A percentile compares a stretch with the other conserved stretches of the same genome.
These are phyloP conservation scores for Ceramica pisi DNA, from an alignment of 2,888 invertebrate genomes.

Conservation along the genomic window DNA sequence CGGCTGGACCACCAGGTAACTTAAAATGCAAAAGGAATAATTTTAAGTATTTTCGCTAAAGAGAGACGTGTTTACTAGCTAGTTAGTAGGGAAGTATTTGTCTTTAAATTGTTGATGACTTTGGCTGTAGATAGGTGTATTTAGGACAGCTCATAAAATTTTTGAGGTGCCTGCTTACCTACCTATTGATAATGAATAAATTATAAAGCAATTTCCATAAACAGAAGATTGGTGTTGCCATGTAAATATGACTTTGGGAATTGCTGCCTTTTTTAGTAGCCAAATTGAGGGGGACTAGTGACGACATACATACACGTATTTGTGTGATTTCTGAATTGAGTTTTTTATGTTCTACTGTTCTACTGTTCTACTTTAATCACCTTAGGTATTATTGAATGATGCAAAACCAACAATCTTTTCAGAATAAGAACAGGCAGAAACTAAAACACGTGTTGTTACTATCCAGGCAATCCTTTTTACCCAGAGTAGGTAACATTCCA, in stretches of 20 bases:
- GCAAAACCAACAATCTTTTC: no score
- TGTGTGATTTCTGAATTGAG: no score
- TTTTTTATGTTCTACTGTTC: no score
- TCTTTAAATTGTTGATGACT: conserved; percentile 24
- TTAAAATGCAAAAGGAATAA: conserved; percentile 63
- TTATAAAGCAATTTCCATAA: not conserved
- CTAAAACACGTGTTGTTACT: no score
- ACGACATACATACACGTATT: no score
- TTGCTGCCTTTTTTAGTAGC: not conserved
- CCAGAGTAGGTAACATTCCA: no score
- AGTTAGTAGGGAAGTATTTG: conserved; percentile 46
- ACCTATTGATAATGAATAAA: not conserved
- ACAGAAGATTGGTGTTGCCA: not conserved
- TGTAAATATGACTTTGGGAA: not conserved
- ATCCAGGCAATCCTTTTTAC: no score
- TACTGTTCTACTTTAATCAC: no score
- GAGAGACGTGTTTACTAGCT: conserved; percentile 31
- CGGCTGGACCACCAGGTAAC: conserved; percentile 62
- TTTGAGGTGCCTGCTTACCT: not conserved
- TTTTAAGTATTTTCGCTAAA: conserved; percentile 39
- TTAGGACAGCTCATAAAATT: conserved; percentile 3
- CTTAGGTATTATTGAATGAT: no score
- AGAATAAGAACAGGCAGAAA: no score
- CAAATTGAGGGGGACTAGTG: no score
- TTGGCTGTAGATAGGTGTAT: not conserved